Conservation (phyloP, 2,888 invertebrate species). For the Timandra comae region DNA sequence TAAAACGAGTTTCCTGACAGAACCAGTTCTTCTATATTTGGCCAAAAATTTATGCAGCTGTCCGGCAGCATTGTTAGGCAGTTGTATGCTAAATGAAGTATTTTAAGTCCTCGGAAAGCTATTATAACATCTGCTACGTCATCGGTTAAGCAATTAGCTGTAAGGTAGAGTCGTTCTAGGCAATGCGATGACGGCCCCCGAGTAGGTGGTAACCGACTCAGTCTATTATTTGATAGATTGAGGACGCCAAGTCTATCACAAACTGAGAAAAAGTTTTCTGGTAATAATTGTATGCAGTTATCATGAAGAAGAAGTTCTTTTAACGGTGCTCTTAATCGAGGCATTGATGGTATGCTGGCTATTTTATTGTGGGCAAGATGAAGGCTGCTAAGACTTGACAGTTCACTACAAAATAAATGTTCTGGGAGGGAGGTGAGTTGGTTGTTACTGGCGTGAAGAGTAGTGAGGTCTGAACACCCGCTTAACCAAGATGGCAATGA, state of each 20-base stretch:
- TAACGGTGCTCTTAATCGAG: conserved; percentile 78
- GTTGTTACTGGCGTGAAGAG: conserved; percentile 86
- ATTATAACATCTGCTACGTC: conserved; percentile 80
- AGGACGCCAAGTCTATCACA: conserved; percentile 80
- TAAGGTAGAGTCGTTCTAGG: conserved; percentile 82
- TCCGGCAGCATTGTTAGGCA: conserved; percentile 84
- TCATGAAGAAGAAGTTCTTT: conserved; percentile 86
- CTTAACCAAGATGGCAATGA: conserved; percentile 87
- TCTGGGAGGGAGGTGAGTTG: conserved; percentile 82
- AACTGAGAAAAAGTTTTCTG: conserved; percentile 85
- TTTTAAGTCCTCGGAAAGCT: conserved; percentile 79
- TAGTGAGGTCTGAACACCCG: conserved; percentile 82
- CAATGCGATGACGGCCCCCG: conserved; percentile 77
- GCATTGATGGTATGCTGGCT: conserved; percentile 83
- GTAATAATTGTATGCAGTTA: conserved; percentile 84
- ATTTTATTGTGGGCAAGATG: conserved; percentile 88
- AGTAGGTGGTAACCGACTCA: conserved; percentile 81
- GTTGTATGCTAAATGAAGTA: conserved; percentile 87
- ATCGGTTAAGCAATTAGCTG: conserved; percentile 86
- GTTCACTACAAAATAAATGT: conserved; percentile 84
- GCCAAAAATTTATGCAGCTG: conserved; percentile 84
- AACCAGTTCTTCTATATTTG: conserved; percentile 87
- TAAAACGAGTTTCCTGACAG: conserved; percentile 88
- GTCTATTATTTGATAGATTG: conserved; percentile 87
- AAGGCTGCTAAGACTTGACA: conserved; percentile 82